Base-by-base conservation (phyloP, 2,797 vertebrate species). In the Chlorospingus flavigularis region DNA sequence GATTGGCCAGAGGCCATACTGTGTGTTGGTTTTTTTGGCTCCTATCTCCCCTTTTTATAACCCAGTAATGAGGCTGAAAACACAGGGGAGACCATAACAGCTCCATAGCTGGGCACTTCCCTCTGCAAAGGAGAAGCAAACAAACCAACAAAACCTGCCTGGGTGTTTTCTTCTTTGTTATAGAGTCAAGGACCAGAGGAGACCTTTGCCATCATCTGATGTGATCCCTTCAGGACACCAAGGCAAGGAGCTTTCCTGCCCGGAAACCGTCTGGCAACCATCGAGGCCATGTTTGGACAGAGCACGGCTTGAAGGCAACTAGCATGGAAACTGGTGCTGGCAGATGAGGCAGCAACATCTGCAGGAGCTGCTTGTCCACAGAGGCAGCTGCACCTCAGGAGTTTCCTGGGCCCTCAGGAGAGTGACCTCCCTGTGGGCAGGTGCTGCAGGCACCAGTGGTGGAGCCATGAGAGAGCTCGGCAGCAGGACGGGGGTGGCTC, bases 21-120 rank as follows among this genome's bases (percentile, higher is more conserved):
- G 11, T 74, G 55, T 33, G 17, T 88, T 96, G 92, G 92, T 97
- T 73, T 93, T 96, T 84, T 94, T 91, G 92, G 79, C 94, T 93
- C 72, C 66, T 4, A 10, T 73, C 43, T 88, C 77, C 68, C 81
- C 42, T 78, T 89, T 92, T 66, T 86, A 66, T 39, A 90, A 71
- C 58, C 86, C 70, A 94, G 86, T 57, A 96, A 92, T 1, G 3
- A 89, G 90, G 54, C 86, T 94, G 94, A 96, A 86, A 91, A 75
- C 76, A 70, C 51, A 54, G 53, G 50, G 45, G 28, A 72, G 54
- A 95, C 67, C 33, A 6, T 80, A 88, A 73, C 0, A 0, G 31
- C 58, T 94, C 75, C 83, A 20, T 61, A 78, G 37, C 87, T 66
- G 62, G 63, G 35, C 43, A 65, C 35, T 89, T 77, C 28, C 67